Evolutionary conservation across 2,888 invertebrate genomes (phyloP), one percentile per base, ranked within the genome.

Genomic region (Tetanocera ferruginea): DNA sequence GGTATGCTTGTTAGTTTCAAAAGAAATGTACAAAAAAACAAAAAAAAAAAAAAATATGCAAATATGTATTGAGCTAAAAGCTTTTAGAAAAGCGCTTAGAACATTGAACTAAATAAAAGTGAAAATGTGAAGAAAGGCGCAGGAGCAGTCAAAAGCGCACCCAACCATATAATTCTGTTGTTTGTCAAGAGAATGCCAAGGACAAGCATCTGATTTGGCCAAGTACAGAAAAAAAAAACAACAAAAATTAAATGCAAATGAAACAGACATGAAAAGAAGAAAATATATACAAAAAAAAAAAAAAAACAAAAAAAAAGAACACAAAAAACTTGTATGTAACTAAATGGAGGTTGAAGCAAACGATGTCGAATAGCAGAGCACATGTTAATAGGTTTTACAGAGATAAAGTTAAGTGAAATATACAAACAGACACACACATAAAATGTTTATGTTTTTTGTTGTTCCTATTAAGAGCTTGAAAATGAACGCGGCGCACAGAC

Each of bases 351-450:
- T 55, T 28, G 28, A 25, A 19, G 60, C 14, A 43, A 43, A 43
- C 43, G 11, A 43, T 43, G 43, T 43, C 23, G 11, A 4, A 60
- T 60, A 28, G 28, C 5, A 60, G 60, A 60, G 23, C 28, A 60
- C 60, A 60, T 60, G 60, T 28, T 60, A 60, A 60, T 60, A 60
- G 60, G 60, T 28, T 60, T 60, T 60, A 28, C 28, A 60, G 17
- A 60, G 60, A 60, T 60, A 28, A 60, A 28, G 60, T 28, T 60
- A 25, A 60, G 60, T 60, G 28, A 60, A 60, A 60, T 60, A 60
- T 28, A 25, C 60, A 60, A 25, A 25, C 60, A 60, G 9, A 60
- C 28, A 60, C 4, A 60, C 25, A 23, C 60, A 11, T 28, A 14
- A 25, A 60, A 60, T 28, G 60, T 60, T 28, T 60, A 17, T 28